Base-by-base conservation (phyloP, 2,888 invertebrate species). In the Brenthis hecate region DNA sequence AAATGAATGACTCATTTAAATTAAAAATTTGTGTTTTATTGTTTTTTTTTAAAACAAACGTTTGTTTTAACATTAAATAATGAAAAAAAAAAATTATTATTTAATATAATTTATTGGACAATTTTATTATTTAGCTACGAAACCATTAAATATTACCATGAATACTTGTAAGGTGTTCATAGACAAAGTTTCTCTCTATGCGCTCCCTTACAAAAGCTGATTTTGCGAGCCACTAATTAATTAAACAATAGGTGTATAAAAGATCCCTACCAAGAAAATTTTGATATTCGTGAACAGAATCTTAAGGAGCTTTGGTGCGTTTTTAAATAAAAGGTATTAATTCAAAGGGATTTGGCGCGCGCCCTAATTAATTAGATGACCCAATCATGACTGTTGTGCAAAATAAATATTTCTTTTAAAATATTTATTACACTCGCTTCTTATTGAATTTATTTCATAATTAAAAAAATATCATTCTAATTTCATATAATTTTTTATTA, bases 341-440 rank as follows among this genome's bases (percentile, higher is more conserved):
- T 87, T 86, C 81, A 87, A 84, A 83, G 82, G 83, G 82, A 80
- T 83, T 81, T 80, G 75, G 77, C 77, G 82, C 76, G 75, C 79
- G 78, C 82, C 78, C 83, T 86, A 85, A 87, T 87, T 88, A 87
- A 88, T 89, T 84, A 87, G 84, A 78, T 81, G 81, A 80, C 81
- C 78, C 70, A 78, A 80, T 43, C 36, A 43, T 43, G 36, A 43
- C 36, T 43, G 36, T 43, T 43, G 36, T 43, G 36, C 36, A 43
- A 43, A 43, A 43, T 43, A 43, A 43, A 43, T 43, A 43, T 43
- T 43, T 43, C 11, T 11, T 36, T 43, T 11, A 43, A 43, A 43
- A 11, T 43, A 43, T 43, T 43, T 43, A 43, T 43, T 43, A 43
- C 36, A 43, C 36, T 43, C 36, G 11, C 11, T 43, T 43, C 36